Percentiles rank a stretch among this genome's conserved stretches.
Evolutionary conservation across 2,888 invertebrate species (phyloP).

Genomic region (Monopis laevigella): DNA sequence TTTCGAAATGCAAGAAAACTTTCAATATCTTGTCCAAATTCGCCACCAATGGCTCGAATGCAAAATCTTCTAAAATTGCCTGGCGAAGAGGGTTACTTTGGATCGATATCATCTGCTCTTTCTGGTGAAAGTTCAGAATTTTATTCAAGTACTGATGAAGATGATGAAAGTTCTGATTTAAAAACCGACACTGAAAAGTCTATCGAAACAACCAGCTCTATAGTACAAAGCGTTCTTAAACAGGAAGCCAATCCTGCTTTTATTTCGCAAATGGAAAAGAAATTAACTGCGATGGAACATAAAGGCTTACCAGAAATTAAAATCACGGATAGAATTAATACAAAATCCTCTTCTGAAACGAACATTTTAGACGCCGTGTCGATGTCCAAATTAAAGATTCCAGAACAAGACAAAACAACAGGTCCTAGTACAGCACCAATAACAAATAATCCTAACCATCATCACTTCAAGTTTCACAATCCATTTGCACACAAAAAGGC

Average conservation of each 20-base stretch:
- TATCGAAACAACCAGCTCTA: constrained; percentile 66
- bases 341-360: constrained; percentile 2
- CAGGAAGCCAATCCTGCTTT: constrained; percentile 36
- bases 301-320: constrained; percentile 20
- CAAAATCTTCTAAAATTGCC: constrained; percentile 48
- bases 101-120: constrained; percentile 49
- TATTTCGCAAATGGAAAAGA: constrained; percentile 43
- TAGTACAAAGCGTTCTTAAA: constrained; percentile 63
- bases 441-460: neutral
- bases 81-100: constrained; percentile 41
- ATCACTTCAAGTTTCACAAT: constrained; percentile 42
- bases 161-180: constrained; percentile 55
- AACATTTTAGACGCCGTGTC: neutral
- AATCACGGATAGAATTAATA: constrained; percentile 1
- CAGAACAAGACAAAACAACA: constrained; percentile 5
- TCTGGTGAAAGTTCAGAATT: constrained; percentile 56
- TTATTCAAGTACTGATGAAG: constrained; percentile 45
- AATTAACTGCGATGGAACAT: constrained; percentile 33
- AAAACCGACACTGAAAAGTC: constrained; percentile 51
- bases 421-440: constrained; percentile 7
- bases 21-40: constrained; percentile 56
- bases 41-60: constrained; percentile 40
- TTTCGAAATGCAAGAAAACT: constrained; percentile 34
- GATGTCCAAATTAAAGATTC: constrained; percentile 15
- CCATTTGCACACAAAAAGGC: constrained; percentile 49